Conservation (phyloP, 2,888 invertebrate genomes). For the Adelphocoris suturalis region DNA sequence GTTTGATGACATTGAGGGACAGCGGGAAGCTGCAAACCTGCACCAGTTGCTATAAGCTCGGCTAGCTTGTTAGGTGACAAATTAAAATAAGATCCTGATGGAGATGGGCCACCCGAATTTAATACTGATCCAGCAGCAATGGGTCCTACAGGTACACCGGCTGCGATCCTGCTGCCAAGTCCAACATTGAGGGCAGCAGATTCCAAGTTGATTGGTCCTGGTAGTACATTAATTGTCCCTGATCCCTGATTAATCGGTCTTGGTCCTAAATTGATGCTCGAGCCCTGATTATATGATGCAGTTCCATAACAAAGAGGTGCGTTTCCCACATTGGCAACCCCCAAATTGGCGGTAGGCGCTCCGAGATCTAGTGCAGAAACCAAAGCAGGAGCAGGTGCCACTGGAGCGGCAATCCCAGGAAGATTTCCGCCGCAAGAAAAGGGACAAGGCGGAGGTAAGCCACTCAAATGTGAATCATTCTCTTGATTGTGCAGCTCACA, state of each 20-base stretch:
- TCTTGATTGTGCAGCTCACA: background rate
- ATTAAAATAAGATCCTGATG: background rate
- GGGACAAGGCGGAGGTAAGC: background rate
- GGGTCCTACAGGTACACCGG: background rate
- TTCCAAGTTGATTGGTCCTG: background rate
- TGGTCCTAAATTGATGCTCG: background rate
- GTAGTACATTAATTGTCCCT: background rate
- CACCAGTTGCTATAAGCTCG: background rate
- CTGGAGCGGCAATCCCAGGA: background rate
- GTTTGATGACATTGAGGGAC: background rate
- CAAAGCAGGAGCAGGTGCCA: background rate
- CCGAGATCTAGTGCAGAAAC: background rate
- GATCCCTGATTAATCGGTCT: background rate
- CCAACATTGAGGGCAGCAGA: background rate
- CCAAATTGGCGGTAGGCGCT: background rate
- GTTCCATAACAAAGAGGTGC: background rate
- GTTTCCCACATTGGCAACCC: background rate
- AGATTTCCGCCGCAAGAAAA: background rate
- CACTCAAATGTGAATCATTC: background rate
- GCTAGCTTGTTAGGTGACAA: background rate
- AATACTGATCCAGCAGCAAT: background rate
- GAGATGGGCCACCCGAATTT: background rate
- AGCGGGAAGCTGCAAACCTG: background rate
- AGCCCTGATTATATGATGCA: background rate
- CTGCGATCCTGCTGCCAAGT: too few species aligned